Base-by-base conservation (phyloP, 1,140 invertebrate genomes). In the Chionoecetes opilio region DNA sequence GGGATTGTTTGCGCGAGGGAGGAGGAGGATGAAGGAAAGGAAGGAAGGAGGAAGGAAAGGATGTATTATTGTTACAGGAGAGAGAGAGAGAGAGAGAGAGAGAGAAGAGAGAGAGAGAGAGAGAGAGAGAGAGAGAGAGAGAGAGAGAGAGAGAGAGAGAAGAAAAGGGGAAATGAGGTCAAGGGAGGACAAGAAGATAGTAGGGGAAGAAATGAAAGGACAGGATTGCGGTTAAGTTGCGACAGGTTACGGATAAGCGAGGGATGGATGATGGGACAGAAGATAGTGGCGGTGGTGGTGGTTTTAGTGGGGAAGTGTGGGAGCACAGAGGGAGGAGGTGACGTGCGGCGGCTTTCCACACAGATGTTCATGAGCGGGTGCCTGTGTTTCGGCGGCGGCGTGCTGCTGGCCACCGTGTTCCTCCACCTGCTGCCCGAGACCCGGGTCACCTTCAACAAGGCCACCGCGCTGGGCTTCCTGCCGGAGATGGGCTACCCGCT, bases 391-490 rank as follows among this genome's bases (percentile, higher is more conserved):
- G 99, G 99, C 2, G 99, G 99, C 2, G 99, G 99, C 0, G 99
- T 99, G 2, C 97, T 99, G 21, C 97, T 99, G 93, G 98, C 98
- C 84, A 99, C 99, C 0, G 99, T 98, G 0, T 99, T 99, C 96
- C 97, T 99, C 87, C 99, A 99, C 97, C 97, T 99, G 91, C 97
- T 99, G 46, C 99, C 99, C 0, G 99, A 99, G 97, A 98, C 99
- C 0, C 97, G 98, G 93, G 98, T 98, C 90, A 96, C 34, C 53
- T 32, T 96, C 14, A 46, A 95, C n/a, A 31, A 89, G 0, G 94
- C 93, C 53, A 82, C 34, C 46, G 17, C n/a, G 5, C 17, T 31
- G 17, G 93, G 92, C 89, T 92, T 86, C 75, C 35, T 95, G 21
- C 86, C 86, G 0, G 35, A 92, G 11, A 41, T 85, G 9, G 14